Evolutionary conservation across 2,888 invertebrate genomes (phyloP).

Genomic region (Drosophila algonquin): DNA sequence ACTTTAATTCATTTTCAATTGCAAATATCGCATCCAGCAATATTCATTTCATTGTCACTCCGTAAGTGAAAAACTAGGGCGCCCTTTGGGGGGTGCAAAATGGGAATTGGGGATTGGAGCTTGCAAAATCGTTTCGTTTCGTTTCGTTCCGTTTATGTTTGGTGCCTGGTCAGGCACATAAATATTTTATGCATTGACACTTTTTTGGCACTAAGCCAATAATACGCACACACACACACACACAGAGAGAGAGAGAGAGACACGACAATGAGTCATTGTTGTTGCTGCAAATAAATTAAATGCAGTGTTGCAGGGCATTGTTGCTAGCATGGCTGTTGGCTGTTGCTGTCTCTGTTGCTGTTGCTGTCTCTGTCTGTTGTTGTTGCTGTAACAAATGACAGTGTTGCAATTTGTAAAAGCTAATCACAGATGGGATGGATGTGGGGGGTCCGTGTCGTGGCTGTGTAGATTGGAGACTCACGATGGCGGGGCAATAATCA

Average conservation of each 20-base stretch:
- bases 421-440: slow-evolving; percentile 64
- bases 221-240: slow-evolving; percentile 25
- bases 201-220: slow-evolving; percentile 56
- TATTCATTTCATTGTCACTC: slow-evolving; percentile 25
- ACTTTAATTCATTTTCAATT: slow-evolving; percentile 16
- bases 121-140: slow-evolving; percentile 10
- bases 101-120: not conserved
- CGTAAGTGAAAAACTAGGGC: slow-evolving; percentile 29
- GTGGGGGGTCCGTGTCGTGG: not conserved
- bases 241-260: too few relatives aligned
- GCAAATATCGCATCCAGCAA: not conserved
- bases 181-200: slow-evolving; percentile 55
- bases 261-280: slow-evolving; percentile 47
- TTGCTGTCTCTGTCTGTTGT: slow-evolving; percentile 20
- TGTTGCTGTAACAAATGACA: slow-evolving; percentile 60
- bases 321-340: slow-evolving; percentile 17
- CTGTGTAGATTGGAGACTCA: slow-evolving; percentile 16
- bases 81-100: not conserved
- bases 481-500: slow-evolving; percentile 56
- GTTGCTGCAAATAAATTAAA: slow-evolving; percentile 70
- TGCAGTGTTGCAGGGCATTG: slow-evolving; percentile 43
- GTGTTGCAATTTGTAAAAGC: slow-evolving; percentile 67
- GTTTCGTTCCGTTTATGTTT: slow-evolving; percentile 20
- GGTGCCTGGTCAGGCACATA: slow-evolving; percentile 44
- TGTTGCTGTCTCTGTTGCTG: slow-evolving; percentile 23